Conservation (phyloP, 2,797 vertebrate genomes). For the Hoplostethus atlanticus region DNA sequence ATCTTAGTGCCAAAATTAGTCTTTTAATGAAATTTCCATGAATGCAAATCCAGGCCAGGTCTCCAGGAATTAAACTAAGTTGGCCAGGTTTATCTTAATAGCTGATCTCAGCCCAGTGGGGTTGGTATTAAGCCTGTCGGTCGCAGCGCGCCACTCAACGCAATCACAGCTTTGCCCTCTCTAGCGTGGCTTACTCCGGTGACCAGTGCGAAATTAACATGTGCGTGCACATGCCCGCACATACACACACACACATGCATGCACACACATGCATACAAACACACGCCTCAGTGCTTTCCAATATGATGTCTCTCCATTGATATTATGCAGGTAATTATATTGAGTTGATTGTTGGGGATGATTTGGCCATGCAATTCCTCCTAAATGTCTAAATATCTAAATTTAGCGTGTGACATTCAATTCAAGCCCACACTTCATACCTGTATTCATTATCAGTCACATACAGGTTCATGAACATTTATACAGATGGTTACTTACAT, state of each 20-base stretch:
- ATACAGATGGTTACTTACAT: neutral
- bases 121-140: slow-evolving; percentile 81
- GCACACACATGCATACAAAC: slow-evolving; percentile 45
- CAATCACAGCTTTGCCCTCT: slow-evolving; percentile 87
- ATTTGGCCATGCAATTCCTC: slow-evolving; percentile 68
- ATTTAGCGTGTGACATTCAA: slow-evolving; percentile 43
- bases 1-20: slow-evolving; percentile 84
- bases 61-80: slow-evolving; percentile 86
- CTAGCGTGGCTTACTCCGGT: slow-evolving; percentile 84
- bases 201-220: slow-evolving; percentile 84
- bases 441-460: slow-evolving; percentile 17
- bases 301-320: slow-evolving; percentile 84
- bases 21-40: slow-evolving; percentile 88
- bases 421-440: slow-evolving; percentile 28
- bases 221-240: slow-evolving; percentile 44
- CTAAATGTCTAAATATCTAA: slow-evolving; percentile 70
- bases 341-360: slow-evolving; percentile 75
- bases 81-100: slow-evolving; percentile 87
- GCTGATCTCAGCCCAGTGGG: slow-evolving; percentile 85
- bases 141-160: slow-evolving; percentile 76
- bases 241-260: slow-evolving; percentile 24
- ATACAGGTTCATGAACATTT: slow-evolving; percentile 8
- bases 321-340: slow-evolving; percentile 85
- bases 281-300: slow-evolving; percentile 82
- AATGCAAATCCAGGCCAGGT: slow-evolving; percentile 85